Percentiles rank a stretch among this genome's conserved stretches.
Conservation (phyloP, 2,888 invertebrate species). For the Halictus ligatus region DNA sequence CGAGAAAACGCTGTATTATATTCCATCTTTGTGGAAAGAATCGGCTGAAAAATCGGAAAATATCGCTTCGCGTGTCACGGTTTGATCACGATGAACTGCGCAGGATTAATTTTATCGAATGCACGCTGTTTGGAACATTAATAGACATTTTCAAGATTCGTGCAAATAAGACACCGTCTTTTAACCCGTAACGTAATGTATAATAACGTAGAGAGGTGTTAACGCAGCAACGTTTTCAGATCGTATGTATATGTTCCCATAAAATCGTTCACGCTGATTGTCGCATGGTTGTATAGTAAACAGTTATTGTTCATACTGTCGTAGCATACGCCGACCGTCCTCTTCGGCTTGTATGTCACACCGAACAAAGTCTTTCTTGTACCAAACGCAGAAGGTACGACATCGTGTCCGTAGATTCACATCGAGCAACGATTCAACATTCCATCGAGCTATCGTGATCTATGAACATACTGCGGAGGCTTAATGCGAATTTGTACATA, state of each 20-base stretch:
- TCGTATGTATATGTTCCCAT: conserved; percentile 35
- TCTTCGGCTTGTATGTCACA: conserved; percentile 43
- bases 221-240: conserved; percentile 23
- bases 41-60: neutral
- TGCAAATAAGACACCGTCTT: conserved; percentile 10
- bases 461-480: neutral
- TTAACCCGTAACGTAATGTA: neutral
- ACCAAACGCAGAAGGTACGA: conserved; percentile 53
- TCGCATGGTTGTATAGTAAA: conserved; percentile 53
- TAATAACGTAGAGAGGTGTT: conserved; percentile 23
- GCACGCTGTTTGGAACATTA: conserved; percentile 1
- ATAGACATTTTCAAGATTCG: neutral
- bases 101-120: neutral
- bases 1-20: neutral
- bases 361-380: conserved; percentile 48
- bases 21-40: neutral
- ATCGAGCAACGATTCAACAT: neutral
- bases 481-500: neutral
- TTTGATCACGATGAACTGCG: conserved; percentile 4
- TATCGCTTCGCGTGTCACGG: neutral
- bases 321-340: conserved; percentile 27
- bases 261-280: conserved; percentile 44
- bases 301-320: conserved; percentile 40
- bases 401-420: conserved; percentile 41
- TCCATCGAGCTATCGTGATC: neutral